A percentile compares a stretch with the other conserved stretches of the same genome.
Evolutionary conservation across 2,113 vertebrate species (phyloP).

Genomic region (Centropristis striata): DNA sequence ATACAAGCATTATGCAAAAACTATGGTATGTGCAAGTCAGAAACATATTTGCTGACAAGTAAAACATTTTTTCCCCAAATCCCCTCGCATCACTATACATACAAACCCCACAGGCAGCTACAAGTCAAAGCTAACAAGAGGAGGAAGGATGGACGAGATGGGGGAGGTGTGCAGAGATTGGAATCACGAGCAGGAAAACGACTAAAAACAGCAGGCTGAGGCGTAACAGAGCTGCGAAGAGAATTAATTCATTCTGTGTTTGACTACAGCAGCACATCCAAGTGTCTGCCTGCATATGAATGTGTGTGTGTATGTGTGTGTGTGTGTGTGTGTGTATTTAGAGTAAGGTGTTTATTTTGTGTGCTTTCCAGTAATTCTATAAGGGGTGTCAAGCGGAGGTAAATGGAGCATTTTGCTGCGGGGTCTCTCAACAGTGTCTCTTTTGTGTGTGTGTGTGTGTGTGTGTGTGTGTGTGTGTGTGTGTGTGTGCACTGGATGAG

Average conservation of each 20-base stretch:
- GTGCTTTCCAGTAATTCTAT: slow-evolving; percentile 34
- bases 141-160: slow-evolving; percentile 22
- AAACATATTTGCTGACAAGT: slow-evolving; percentile 37
- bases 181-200: slow-evolving; percentile 25
- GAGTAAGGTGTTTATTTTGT: slow-evolving; percentile 17
- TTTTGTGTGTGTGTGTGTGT: slow-evolving; percentile 1
- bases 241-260: slow-evolving; percentile 26
- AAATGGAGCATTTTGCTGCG: slow-evolving; percentile 49
- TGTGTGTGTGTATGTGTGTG: not conserved
- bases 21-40: not conserved
- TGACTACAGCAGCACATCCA: slow-evolving; percentile 10
- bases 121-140: slow-evolving; percentile 47
- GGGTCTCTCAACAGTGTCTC: slow-evolving; percentile 7
- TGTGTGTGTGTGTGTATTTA: slow-evolving; percentile 1
- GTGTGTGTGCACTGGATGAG: not conserved
- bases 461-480: not conserved
- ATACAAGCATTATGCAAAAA: not conserved
- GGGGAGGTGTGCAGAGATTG: slow-evolving; percentile 29
- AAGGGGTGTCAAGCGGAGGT: slow-evolving; percentile 52
- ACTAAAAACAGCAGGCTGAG: slow-evolving; percentile 24
- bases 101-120: slow-evolving; percentile 34
- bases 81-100: slow-evolving; percentile 16
- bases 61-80: slow-evolving; percentile 16
- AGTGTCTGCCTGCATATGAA: slow-evolving; percentile 1
- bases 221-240: not conserved